Evolutionary conservation across 2,113 vertebrate species (phyloP).

Genomic region (Petaurus breviceps): DNA sequence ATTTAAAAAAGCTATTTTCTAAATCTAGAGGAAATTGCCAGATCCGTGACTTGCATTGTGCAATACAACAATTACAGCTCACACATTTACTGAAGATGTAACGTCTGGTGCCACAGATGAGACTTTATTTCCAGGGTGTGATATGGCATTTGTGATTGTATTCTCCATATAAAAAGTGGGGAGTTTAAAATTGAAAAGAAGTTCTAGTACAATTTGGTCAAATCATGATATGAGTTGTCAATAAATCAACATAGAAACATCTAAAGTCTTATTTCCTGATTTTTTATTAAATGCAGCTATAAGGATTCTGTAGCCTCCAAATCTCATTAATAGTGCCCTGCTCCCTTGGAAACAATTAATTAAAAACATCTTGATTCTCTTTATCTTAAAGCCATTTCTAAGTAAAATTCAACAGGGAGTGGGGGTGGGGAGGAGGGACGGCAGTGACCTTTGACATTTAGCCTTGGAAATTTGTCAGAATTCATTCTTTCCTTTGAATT

Average conservation of each 20-base stretch:
- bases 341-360: constrained; percentile 51
- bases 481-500: constrained; percentile 62
- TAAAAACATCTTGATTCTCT: no score
- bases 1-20: constrained; percentile 20
- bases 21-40: neutral
- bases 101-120: constrained; percentile 1
- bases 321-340: constrained; percentile 37
- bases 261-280: neutral
- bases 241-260: constrained; percentile 56
- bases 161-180: constrained; percentile 18
- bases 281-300: constrained; percentile 23
- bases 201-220: neutral
- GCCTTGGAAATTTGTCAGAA: constrained; percentile 69
- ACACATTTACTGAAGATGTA: constrained; percentile 11
- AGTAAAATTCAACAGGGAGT: neutral
- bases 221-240: constrained; percentile 12
- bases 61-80: constrained; percentile 32
- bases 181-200: constrained; percentile 24
- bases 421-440: neutral
- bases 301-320: constrained; percentile 37
- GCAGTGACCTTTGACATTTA: neutral
- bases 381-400: neutral
- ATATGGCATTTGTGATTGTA: neutral
- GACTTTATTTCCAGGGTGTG: neutral
- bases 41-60: neutral